A percentile compares a stretch with the other conserved stretches of the same genome.
Conservation (phyloP, 2,797 vertebrate species). For the Lophotriccus pileatus region DNA sequence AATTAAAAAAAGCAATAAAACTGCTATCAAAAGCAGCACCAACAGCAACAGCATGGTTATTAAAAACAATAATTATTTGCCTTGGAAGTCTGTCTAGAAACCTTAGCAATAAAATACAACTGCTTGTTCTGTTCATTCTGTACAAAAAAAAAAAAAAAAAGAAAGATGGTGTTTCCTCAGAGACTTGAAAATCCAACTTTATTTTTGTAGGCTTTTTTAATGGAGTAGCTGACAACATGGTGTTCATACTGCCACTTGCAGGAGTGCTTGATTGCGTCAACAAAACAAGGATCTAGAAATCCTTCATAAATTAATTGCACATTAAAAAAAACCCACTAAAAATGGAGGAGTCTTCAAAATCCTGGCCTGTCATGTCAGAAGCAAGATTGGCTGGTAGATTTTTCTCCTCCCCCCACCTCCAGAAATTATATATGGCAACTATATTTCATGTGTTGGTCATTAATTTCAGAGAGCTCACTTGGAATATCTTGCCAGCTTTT, state of each 20-base stretch:
- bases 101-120: neutral
- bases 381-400: neutral
- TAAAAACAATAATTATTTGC: slow-evolving; percentile 11
- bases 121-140: neutral
- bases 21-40: neutral
- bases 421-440: neutral
- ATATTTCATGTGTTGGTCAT: neutral
- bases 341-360: neutral
- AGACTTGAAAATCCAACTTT: neutral
- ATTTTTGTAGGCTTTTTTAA: neutral
- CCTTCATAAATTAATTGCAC: neutral
- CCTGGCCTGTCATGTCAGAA: neutral
- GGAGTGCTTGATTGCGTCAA: neutral
- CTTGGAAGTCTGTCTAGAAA: neutral
- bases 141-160: neutral
- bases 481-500: neutral
- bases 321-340: neutral
- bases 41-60: neutral
- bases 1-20: slow-evolving; percentile 24
- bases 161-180: neutral
- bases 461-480: neutral
- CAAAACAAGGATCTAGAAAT: neutral
- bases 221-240: neutral
- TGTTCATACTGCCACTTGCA: neutral
- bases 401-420: neutral